Evolutionary conservation across 2,113 vertebrate species (phyloP).

Genomic region (Potamarius usumacintae): DNA sequence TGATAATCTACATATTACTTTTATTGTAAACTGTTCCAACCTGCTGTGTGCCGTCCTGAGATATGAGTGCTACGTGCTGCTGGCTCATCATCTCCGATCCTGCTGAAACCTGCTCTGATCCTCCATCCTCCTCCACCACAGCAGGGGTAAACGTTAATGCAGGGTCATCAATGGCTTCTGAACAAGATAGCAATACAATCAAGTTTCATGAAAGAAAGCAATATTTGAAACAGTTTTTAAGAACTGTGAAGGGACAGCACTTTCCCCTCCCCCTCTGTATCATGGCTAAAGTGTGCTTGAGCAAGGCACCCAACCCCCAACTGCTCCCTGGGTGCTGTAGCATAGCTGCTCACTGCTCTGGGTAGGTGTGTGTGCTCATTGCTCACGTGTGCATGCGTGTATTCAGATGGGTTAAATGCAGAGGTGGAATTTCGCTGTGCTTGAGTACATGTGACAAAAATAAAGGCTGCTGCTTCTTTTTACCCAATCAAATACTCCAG

Average conservation of each 20-base stretch:
- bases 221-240: not conserved
- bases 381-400: too few relatives aligned
- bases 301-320: too few relatives aligned
- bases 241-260: too few relatives aligned
- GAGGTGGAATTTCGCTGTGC: too few relatives aligned
- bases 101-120: conserved; percentile 83
- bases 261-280: too few relatives aligned
- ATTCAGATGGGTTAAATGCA: too few relatives aligned
- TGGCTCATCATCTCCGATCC: conserved; percentile 81
- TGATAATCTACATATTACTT: not conserved
- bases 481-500: not conserved
- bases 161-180: conserved; percentile 89
- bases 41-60: conserved; percentile 96
- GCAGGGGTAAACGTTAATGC: conserved; percentile 83
- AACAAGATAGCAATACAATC: not conserved
- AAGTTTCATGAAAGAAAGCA: not conserved
- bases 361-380: too few relatives aligned
- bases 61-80: conserved; percentile 94
- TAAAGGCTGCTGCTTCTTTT: not conserved
- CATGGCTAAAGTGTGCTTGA: too few relatives aligned
- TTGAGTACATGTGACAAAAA: not conserved
- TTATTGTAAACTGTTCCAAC: conserved; percentile 63
- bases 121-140: conserved; percentile 86
- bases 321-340: too few relatives aligned
- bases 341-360: too few relatives aligned